Conservation (phyloP, 2,113 vertebrate genomes). For the Anoura caudifer region DNA sequence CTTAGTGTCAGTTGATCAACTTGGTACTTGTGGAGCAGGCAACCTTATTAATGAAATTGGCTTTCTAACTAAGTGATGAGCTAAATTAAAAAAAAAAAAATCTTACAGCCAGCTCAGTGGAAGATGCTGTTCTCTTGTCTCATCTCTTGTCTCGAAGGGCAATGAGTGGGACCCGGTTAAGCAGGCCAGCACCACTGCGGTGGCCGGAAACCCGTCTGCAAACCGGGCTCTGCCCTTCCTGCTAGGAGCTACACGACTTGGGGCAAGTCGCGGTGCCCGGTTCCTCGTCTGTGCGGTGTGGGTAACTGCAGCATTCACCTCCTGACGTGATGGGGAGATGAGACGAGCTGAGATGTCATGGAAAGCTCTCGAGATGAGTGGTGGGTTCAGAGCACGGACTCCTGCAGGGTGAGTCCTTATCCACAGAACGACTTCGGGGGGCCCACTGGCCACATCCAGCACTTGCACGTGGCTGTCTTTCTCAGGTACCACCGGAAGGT, state of each 20-base stretch:
- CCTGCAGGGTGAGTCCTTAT: fast-evolving
- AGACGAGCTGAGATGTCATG: fast-evolving
- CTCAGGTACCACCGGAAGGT: background rate
- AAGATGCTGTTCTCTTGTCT: background rate
- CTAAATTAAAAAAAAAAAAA: background rate
- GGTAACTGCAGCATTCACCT: fast-evolving
- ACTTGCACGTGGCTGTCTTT: conserved; percentile 27
- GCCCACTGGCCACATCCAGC: background rate
- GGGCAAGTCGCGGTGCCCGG: background rate
- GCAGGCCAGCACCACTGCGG: fast-evolving
- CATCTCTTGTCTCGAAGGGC: background rate
- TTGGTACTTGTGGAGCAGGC: background rate
- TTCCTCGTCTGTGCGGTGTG: background rate
- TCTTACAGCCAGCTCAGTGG: background rate
- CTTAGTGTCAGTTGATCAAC: background rate
- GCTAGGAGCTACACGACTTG: background rate
- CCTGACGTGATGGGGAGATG: background rate
- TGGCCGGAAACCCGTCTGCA: background rate
- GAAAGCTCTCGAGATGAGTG: too few species aligned
- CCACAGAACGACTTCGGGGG: background rate
- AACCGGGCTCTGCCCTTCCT: background rate
- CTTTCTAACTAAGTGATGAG: background rate
- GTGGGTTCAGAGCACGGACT: too few species aligned
- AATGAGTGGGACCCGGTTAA: fast-evolving
- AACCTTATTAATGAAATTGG: background rate